A percentile compares a stretch with the other conserved stretches of the same genome.
Evolutionary conservation across 2,113 vertebrate genomes (phyloP).

Genomic region (Rhinogobius similis): DNA sequence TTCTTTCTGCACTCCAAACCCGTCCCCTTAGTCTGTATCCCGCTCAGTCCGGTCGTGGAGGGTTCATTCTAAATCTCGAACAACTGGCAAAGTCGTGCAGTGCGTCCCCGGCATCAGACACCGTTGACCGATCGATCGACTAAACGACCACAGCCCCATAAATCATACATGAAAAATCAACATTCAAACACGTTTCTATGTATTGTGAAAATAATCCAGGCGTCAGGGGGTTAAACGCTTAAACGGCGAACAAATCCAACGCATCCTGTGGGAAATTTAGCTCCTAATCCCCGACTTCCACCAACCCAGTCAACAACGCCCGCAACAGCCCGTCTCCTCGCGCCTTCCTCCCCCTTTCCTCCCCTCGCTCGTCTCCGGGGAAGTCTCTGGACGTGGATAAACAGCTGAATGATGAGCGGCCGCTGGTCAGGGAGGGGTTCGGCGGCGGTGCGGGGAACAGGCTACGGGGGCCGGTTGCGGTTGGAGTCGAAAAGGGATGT

Average conservation of each 20-base stretch:
- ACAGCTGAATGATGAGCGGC: slow-evolving; percentile 99
- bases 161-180: too few species aligned
- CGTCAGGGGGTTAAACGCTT: slow-evolving; percentile 92
- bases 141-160: too few species aligned
- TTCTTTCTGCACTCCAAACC: too few species aligned
- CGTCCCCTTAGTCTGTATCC: too few species aligned
- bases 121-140: too few species aligned
- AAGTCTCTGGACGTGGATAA: slow-evolving; percentile 92
- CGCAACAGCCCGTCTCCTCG: slow-evolving; percentile 75
- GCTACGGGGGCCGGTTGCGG: slow-evolving; percentile 82
- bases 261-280: slow-evolving; percentile 99
- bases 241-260: slow-evolving; percentile 98
- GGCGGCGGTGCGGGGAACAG: slow-evolving; percentile 86
- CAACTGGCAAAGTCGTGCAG: too few species aligned
- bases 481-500: slow-evolving; percentile 37
- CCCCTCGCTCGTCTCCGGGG: slow-evolving; percentile 84
- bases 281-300: slow-evolving; percentile 99
- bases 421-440: slow-evolving; percentile 84
- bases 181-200: too few species aligned
- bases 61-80: too few species aligned
- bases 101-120: too few species aligned
- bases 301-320: slow-evolving; percentile 88
- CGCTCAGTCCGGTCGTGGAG: too few species aligned
- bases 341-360: slow-evolving; percentile 69
- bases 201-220: too few species aligned